Base-by-base conservation (phyloP, 2,113 vertebrate species). In the Menidia beryllina region DNA sequence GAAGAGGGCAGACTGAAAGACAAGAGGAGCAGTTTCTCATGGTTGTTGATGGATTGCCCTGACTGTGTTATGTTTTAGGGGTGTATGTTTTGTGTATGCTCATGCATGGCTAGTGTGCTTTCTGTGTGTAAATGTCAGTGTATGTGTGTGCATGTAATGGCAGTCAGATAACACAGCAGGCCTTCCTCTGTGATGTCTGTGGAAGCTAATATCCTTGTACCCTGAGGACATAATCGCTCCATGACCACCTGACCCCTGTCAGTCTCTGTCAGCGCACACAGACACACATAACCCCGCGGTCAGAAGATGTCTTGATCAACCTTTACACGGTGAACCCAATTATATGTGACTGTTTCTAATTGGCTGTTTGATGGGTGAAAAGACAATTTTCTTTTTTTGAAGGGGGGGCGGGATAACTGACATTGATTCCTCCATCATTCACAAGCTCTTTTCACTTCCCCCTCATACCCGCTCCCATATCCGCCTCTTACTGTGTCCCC, bases 241-340 rank as follows among this genome's bases (percentile, higher is more conserved):
- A 69, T 83, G 87, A 89, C 82, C 83, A 88, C 75, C 88, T 88
- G 87, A 89, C 85, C 90, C 88, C 79, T 87, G 84, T 86, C 84
- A 81, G 81, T 77, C 71, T 83, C 69, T 84, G 69, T 86, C 78
- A 87, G 57, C 85, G 72, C 72, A 72, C 69, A 65, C 39, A 80
- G 45, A 69, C 1, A 63, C 38, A 61, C 59, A 65, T 41, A 72
- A 17, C 23, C n/a, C 11, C 4, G 19, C 11, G n/a, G 45, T 75
- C 48, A 25, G 43, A 52, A 38, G 21, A 59, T 21, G 41, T 51
- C 49, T 82, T 53, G 21, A 65, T 65, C 59, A 67, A 20, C 62
- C 39, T 51, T 74, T 11, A 60, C 21, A 53, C 17, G 72, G 30
- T 21, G 12, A 38, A 45, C 3, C 67, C 26, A 26, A 72, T 68